Base-by-base conservation (phyloP, 2,113 vertebrate genomes). In the Nyctibius bracteatus region DNA sequence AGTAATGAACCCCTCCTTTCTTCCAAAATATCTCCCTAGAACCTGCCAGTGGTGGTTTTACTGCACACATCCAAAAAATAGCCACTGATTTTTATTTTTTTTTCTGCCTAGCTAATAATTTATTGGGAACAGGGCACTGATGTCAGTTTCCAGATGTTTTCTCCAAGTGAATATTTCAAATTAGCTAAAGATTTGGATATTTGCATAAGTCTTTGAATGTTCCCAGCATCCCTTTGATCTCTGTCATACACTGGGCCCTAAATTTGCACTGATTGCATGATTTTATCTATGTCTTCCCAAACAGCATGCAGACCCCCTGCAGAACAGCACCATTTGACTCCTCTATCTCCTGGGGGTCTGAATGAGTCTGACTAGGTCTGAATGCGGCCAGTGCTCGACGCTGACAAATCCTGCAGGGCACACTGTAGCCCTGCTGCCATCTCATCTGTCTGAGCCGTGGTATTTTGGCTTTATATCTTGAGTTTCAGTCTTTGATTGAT, bases 81-180 rank as follows among this genome's bases (percentile, higher is more conserved):
- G 5, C 10, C 20, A 10, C 30, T 11, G 22, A 43, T 41, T 55
- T 49, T 25, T n/a, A 7, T 43, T 43, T 37, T 47, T 21, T 5
- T 12, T 14, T 17, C 47, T 47, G 8, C 24, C 13, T 66, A 39
- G 5, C 4, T 84, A 66, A 52, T 82, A n/a, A 43, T 70, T 95
- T 72, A 59, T 54, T 65, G 1, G 30, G 44, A 90, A 46, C 6
- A 52, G 37, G 35, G 13, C 30, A 28, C n/a, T 35, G 11, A 66
- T 51, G n/a, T 52, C 49, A 79, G 5, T 90, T 85, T 80, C 55
- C 82, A 70, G 54, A 88, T 86, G 49, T 81, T 92, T 91, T 73
- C 59, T 88, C 30, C 18, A 55, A 63, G 47, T 35, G 6, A 65
- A 1, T 54, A 81, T 71, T 79, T 86, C n/a, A 85, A 68, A 82